Evolutionary conservation across 2,888 invertebrate genomes (phyloP).

Genomic region (Lacanobia wlatinum): DNA sequence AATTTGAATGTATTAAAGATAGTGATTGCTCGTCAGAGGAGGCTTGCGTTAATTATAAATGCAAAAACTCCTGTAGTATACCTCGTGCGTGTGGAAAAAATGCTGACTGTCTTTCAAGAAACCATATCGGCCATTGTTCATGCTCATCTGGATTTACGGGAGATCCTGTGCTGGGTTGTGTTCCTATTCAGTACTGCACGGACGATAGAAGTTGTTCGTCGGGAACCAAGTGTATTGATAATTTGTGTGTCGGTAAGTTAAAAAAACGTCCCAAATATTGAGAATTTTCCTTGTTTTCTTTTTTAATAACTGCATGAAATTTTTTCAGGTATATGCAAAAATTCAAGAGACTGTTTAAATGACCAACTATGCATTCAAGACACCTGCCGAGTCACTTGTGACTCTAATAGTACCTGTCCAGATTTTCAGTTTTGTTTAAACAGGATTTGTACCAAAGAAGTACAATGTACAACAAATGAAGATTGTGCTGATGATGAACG

Average conservation of each 20-base stretch:
- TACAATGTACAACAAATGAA: slow-evolving; percentile 93
- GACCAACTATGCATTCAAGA: slow-evolving; percentile 96
- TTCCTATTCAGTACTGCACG: slow-evolving; percentile 95
- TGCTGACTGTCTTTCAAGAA: slow-evolving; percentile 94
- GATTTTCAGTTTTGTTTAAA: slow-evolving; percentile 96
- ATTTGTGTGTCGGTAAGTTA: slow-evolving; percentile 93
- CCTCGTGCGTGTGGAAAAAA: slow-evolving; percentile 96
- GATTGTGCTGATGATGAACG: slow-evolving; percentile 94
- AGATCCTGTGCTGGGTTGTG: slow-evolving; percentile 96
- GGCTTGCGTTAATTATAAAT: slow-evolving; percentile 95
- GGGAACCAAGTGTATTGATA: slow-evolving; percentile 95
- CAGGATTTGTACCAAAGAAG: slow-evolving; percentile 96
- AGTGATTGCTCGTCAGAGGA: slow-evolving; percentile 93
- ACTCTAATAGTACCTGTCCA: slow-evolving; percentile 95
- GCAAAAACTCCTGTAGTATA: slow-evolving; percentile 95
- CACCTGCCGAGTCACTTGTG: slow-evolving; percentile 96
- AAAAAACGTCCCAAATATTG: not conserved
- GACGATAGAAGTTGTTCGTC: slow-evolving; percentile 95
- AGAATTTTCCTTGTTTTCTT: not conserved
- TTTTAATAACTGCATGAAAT: not conserved
- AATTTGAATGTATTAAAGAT: slow-evolving; percentile 95
- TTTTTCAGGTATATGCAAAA: slow-evolving; percentile 93
- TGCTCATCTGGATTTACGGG: slow-evolving; percentile 96
- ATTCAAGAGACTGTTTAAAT: slow-evolving; percentile 95
- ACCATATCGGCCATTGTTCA: slow-evolving; percentile 95